A percentile compares a stretch with the other conserved stretches of the same genome.
Conservation (phyloP, 1,140 invertebrate species). For the Myzus persicae region DNA sequence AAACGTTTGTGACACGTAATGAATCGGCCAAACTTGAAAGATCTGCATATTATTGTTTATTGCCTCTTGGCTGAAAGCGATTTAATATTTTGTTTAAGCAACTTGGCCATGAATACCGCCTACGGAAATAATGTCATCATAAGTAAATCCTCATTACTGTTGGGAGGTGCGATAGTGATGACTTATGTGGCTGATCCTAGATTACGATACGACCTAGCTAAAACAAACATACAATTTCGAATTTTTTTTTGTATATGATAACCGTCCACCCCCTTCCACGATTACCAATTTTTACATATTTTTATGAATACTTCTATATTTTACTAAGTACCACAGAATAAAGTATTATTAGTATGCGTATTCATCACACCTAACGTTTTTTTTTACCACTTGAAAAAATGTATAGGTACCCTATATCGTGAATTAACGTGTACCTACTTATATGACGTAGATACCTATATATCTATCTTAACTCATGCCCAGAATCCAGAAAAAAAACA, state of each 20-base stretch:
- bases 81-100: not conserved
- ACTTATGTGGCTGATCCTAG: not conserved
- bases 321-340: no score
- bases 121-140: not conserved
- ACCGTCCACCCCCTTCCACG: not conserved
- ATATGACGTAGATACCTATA: no score
- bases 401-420: not conserved
- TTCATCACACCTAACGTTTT: not conserved
- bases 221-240: not conserved
- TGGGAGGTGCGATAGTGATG: not conserved
- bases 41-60: not conserved
- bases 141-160: not conserved
- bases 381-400: not conserved
- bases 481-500: no score
- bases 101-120: not conserved
- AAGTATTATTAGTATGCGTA: no score
- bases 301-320: not conserved
- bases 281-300: not conserved
- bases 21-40: not conserved
- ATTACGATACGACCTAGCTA: not conserved
- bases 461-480: no score
- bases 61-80: not conserved
- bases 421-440: not conserved
- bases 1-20: not conserved
- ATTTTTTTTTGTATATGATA: not conserved